Conservation (phyloP, 2,797 vertebrate species). For the Neosalanx taihuensis region DNA sequence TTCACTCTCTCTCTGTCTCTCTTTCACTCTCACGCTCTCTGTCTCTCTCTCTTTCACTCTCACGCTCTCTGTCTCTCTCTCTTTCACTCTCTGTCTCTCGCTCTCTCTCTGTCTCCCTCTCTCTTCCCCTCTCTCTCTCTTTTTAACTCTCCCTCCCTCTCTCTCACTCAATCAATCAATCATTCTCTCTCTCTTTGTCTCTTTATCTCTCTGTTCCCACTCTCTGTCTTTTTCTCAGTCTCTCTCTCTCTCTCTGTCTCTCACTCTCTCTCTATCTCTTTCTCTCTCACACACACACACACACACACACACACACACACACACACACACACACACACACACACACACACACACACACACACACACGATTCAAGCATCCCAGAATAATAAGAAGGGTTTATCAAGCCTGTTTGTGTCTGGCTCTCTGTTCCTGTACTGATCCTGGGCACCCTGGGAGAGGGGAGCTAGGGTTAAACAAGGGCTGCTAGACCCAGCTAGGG, state of each 20-base stretch:
- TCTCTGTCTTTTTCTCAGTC: not conserved
- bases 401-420: constrained; percentile 37
- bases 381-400: constrained; percentile 43
- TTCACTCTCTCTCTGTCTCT: not conserved
- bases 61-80: not conserved
- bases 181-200: not conserved
- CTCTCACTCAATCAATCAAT: no score
- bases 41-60: not conserved
- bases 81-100: constrained; percentile 4
- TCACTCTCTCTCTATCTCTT: not conserved
- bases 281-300: not conserved
- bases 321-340: not conserved
- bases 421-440: constrained; percentile 40
- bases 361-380: constrained; percentile 16
- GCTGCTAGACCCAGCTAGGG: constrained; percentile 6
- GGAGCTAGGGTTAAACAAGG: constrained; percentile 45
- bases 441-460: constrained; percentile 35
- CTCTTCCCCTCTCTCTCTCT: not conserved
- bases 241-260: not conserved
- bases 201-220: no score
- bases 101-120: not conserved
- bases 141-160: no score
- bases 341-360: not conserved
- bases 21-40: not conserved
- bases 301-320: not conserved